Base-by-base conservation (phyloP, 2,113 vertebrate genomes). In the Ancistrus triradiatus region DNA sequence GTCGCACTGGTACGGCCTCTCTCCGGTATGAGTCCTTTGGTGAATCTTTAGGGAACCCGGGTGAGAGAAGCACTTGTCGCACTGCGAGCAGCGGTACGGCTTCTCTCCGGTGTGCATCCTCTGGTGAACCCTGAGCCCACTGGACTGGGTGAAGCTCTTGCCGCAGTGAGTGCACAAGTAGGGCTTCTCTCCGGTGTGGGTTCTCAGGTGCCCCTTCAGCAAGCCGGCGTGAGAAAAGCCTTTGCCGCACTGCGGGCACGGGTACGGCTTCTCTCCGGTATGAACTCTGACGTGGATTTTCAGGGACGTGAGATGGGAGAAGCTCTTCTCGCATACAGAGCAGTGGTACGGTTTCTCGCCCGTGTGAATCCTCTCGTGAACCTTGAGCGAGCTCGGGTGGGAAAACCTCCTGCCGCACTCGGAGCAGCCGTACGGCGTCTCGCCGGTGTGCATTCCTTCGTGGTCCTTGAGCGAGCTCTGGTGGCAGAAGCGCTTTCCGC, bases 301-400 rank as follows among this genome's bases (percentile, higher is more conserved):
- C 38, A 63, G 61, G 0, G 61, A 63, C 1, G 61, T 10, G 11
- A 63, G 61, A 43, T 64, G 62, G 10, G 62, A 64, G 17, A 55
- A 64, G 9, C 33, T 55, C 44, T 64, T 64, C 19, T 46, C 62
- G 6, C 62, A 64, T 3, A 42, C 17, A 11, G 49, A 14, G 27
- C 50, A 64, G 19, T 64, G 62, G 62, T 64, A 64, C 0, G 62
- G 62, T 15, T 55, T 64, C 40, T 64, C 62, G 7, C 62, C 62
- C 2, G 37, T 64, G 19, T 64, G 62, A 8, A 64, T 55, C 62
- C 62, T 64, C 40, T 64, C 62, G 2, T 64, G 62, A 17, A 55
- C 62, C 21, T 64, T 64, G 1, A 64, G 40, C 1, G 62, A 64
- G 3, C 62, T 64, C 2, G 50, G 62, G 18, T 64, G 62, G 11